phyloP scores from a whole-genome alignment of 2,113 vertebrate species.

The Meleagris gallopavo region DNA sequence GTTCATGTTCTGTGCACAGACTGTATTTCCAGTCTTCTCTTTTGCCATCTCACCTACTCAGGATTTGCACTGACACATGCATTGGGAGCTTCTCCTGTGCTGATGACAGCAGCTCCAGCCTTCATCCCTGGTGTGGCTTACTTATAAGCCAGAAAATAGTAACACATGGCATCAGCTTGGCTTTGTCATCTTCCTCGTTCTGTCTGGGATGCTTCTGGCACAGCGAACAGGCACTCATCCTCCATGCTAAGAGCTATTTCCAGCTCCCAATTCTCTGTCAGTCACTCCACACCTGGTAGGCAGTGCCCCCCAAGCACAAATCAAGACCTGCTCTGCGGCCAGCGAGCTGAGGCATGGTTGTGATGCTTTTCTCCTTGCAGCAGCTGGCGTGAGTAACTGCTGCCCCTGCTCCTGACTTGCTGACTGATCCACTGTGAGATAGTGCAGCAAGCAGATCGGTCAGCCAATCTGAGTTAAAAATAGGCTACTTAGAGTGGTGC shows the following conservation, averaged over 20 bases:
- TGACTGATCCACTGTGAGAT: not conserved
- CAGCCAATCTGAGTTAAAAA: conserved; percentile 58
- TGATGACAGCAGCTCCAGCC: not conserved
- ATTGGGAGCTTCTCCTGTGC: not conserved
- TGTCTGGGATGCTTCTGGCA: not conserved
- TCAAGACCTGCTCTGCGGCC: accelerated
- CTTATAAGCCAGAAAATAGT: not conserved
- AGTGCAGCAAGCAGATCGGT: not conserved
- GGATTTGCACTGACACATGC: not conserved
- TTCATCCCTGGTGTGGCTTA: not conserved
- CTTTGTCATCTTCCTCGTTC: not conserved
- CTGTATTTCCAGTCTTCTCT: accelerated
- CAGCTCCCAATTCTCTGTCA: not conserved
- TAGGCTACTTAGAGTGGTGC: conserved; percentile 60
- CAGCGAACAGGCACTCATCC: not conserved
- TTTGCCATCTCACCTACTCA: not conserved
- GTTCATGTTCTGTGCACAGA: not conserved
- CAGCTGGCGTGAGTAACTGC: not conserved
- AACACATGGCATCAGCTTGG: not conserved
- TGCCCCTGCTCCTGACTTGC: not conserved
- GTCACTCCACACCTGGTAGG: not conserved
- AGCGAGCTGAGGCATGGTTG: not conserved
- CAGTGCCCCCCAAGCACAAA: accelerated
- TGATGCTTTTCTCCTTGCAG: not conserved
- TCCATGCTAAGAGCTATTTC: accelerated